phyloP scores from a whole-genome alignment of 2,113 vertebrate species.

The Thamnaconus septentrionalis region DNA sequence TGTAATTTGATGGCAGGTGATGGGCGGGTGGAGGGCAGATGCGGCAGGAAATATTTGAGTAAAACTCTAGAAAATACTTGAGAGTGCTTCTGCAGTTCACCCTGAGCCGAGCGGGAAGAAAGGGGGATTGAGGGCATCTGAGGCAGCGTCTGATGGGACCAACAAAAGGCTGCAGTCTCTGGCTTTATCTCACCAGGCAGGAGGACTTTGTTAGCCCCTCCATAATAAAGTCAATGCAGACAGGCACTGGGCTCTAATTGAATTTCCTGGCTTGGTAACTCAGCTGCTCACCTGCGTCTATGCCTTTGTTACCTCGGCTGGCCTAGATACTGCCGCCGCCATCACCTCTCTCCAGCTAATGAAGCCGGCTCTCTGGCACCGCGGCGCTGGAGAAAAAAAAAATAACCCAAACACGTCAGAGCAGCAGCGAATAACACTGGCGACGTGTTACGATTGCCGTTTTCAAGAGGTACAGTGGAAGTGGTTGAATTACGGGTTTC shows the following conservation, averaged over 20 bases:
- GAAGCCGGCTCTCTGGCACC: background rate
- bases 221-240: slow-evolving; percentile 57
- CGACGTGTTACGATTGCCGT: too few species aligned
- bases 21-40: slow-evolving; percentile 1
- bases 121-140: slow-evolving; percentile 31
- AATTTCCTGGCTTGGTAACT: slow-evolving; percentile 56
- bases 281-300: slow-evolving; percentile 52
- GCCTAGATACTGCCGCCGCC: slow-evolving; percentile 22
- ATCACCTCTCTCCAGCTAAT: background rate
- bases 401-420: too few species aligned
- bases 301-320: slow-evolving; percentile 34
- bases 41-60: slow-evolving; percentile 44
- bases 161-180: slow-evolving; percentile 46
- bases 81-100: slow-evolving; percentile 37
- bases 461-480: too few species aligned
- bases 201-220: slow-evolving; percentile 54
- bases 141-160: slow-evolving; percentile 31
- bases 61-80: slow-evolving; percentile 33
- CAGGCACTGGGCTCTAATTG: slow-evolving; percentile 48
- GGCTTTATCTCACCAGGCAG: slow-evolving; percentile 52
- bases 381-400: too few species aligned
- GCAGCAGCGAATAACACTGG: too few species aligned
- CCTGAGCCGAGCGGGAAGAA: background rate
- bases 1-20: slow-evolving; percentile 55
- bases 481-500: too few species aligned